These are phyloP conservation scores for Lypha dubia DNA, from an alignment of 2,888 invertebrate genomes.

Conservation along the genomic window DNA sequence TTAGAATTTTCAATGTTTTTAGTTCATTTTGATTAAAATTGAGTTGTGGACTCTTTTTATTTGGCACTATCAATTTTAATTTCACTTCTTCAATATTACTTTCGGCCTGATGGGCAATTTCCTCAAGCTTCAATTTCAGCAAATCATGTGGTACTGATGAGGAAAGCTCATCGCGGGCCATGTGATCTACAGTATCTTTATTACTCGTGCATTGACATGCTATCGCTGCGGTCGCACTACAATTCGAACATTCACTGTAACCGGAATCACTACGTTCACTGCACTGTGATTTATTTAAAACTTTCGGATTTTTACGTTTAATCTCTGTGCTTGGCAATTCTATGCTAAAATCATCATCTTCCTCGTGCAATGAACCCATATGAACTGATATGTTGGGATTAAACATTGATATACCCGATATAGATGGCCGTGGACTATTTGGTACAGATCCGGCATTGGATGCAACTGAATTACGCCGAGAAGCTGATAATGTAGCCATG, in stretches of 20 bases:
- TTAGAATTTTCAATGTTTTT: slow-evolving; percentile 32
- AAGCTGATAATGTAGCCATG: slow-evolving; percentile 89
- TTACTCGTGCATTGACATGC: slow-evolving; percentile 73
- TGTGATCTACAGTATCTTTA: slow-evolving; percentile 62
- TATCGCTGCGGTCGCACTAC: slow-evolving; percentile 76
- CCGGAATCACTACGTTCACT: slow-evolving; percentile 85
- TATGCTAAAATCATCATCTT: slow-evolving; percentile 81
- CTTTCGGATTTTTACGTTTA: slow-evolving; percentile 73
- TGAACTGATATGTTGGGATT: slow-evolving; percentile 78
- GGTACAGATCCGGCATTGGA: slow-evolving; percentile 81
- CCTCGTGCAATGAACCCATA: slow-evolving; percentile 85
- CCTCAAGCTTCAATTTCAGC: slow-evolving; percentile 81
- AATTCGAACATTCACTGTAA: slow-evolving; percentile 85
- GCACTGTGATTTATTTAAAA: slow-evolving; percentile 82
- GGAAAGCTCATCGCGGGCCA: slow-evolving; percentile 74
- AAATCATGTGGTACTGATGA: slow-evolving; percentile 78
- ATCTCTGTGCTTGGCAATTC: slow-evolving; percentile 77
- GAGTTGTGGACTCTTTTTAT: slow-evolving; percentile 31
- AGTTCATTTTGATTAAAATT: slow-evolving; percentile 66
- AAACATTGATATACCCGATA: slow-evolving; percentile 81
- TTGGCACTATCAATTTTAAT: slow-evolving; percentile 52
- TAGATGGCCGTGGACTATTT: slow-evolving; percentile 84
- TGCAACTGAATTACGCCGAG: slow-evolving; percentile 85
- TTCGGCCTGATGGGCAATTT: slow-evolving; percentile 79
- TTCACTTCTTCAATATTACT: slow-evolving; percentile 62